phyloP scores from a whole-genome alignment of 2,888 invertebrate species.

The Epistrophe eligans region DNA sequence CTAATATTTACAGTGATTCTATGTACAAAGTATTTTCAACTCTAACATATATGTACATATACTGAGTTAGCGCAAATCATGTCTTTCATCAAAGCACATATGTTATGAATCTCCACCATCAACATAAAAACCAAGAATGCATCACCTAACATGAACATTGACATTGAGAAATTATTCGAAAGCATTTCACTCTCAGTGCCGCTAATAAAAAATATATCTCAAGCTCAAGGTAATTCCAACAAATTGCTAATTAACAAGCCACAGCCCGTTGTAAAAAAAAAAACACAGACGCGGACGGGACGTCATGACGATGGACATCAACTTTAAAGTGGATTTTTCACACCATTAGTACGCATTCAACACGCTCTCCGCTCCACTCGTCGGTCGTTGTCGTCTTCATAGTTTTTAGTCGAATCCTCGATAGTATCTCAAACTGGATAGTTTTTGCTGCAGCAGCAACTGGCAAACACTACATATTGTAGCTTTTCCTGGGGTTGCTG shows the following conservation, averaged over 20 bases:
- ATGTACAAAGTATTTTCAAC: no score
- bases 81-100: constrained; percentile 22
- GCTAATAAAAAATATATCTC: constrained; percentile 43
- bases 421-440: constrained; percentile 47
- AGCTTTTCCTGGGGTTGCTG: constrained; percentile 5
- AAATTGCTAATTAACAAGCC: constrained; percentile 56
- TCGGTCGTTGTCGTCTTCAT: neutral
- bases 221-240: constrained; percentile 50
- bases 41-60: no score
- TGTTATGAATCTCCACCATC: constrained; percentile 28
- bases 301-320: constrained; percentile 28
- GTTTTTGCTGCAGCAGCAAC: constrained; percentile 2
- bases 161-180: constrained; percentile 61
- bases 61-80: constrained; percentile 22
- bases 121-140: constrained; percentile 20
- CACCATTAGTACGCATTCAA: constrained; percentile 63
- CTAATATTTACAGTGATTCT: no score
- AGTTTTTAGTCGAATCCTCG: neutral
- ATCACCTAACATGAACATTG: constrained; percentile 57
- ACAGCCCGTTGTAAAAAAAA: constrained; percentile 15
- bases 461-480: neutral
- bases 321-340: constrained; percentile 57
- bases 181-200: constrained; percentile 51
- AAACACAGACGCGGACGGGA: constrained; percentile 12
- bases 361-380: constrained; percentile 35